Evolutionary conservation across 37 sponge, comb jelly and placozoan species (phyloP).

Genomic region (Hormiphora californensis): DNA sequence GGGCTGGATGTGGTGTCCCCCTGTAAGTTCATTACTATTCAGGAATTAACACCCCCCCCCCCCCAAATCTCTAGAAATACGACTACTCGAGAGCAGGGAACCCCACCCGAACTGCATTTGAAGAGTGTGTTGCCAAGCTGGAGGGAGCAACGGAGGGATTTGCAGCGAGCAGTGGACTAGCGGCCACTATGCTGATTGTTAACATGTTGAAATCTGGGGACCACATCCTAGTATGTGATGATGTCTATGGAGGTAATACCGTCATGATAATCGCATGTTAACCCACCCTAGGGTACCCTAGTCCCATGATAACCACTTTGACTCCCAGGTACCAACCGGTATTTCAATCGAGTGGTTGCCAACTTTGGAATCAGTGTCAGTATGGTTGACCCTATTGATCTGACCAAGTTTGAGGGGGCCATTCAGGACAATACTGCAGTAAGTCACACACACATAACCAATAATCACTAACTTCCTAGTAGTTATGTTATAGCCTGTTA

Average conservation of each 20-base stretch:
- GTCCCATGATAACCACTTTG: neutral
- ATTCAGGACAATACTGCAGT: slow-evolving; percentile 84
- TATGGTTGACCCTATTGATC: slow-evolving; percentile 75
- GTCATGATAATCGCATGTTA: no score
- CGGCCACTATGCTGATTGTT: slow-evolving; percentile 65
- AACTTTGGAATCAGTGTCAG: slow-evolving; percentile 64
- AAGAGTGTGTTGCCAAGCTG: slow-evolving; percentile 72
- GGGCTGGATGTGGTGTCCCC: neutral
- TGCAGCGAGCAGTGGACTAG: slow-evolving; percentile 77
- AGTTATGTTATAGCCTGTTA: neutral
- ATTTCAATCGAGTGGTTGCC: slow-evolving; percentile 65
- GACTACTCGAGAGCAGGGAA: slow-evolving; percentile 87
- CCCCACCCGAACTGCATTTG: slow-evolving; percentile 81
- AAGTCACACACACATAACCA: neutral
- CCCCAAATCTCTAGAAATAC: slow-evolving; percentile 58
- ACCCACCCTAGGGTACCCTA: no score
- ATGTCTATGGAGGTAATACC: slow-evolving; percentile 96
- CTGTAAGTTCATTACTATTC: neutral
- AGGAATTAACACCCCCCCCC: neutral
- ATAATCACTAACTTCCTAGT: neutral
- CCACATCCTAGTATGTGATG: slow-evolving; percentile 75
- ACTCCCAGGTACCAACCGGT: slow-evolving; percentile 73
- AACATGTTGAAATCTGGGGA: slow-evolving; percentile 75
- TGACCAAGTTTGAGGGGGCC: slow-evolving; percentile 61
- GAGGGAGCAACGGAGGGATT: slow-evolving; percentile 84